Percentiles rank a stretch among this genome's conserved stretches.
Evolutionary conservation across 2,113 vertebrate genomes (phyloP).

Genomic region (Alexandromys fortis): DNA sequence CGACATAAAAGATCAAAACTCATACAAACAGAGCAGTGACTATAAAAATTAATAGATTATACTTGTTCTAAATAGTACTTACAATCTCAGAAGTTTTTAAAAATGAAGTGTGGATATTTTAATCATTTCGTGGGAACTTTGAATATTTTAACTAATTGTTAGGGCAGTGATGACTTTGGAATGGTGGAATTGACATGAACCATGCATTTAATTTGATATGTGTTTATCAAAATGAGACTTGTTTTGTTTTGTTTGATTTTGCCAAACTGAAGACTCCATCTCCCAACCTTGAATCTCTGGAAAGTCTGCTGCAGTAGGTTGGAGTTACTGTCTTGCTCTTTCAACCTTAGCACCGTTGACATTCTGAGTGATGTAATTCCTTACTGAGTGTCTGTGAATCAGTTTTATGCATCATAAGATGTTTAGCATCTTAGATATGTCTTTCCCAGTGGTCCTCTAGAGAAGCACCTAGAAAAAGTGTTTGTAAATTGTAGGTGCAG

Average conservation of each 20-base stretch:
- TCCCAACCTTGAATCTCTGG: slow-evolving; percentile 63
- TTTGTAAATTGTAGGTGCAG: neutral
- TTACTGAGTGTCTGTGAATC: neutral
- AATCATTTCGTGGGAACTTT: slow-evolving; percentile 68
- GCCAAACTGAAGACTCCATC: slow-evolving; percentile 67
- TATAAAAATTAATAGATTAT: slow-evolving; percentile 31
- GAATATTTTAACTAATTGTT: slow-evolving; percentile 71
- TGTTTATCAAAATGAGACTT: slow-evolving; percentile 75
- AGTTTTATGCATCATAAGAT: neutral
- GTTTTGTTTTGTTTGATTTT: slow-evolving; percentile 67
- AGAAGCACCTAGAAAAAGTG: neutral
- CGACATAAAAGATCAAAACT: slow-evolving; percentile 20
- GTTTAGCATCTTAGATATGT: neutral
- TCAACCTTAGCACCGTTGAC: neutral
- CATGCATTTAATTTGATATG: slow-evolving; percentile 76
- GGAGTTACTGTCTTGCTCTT: slow-evolving; percentile 26
- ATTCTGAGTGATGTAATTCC: neutral
- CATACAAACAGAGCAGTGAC: slow-evolving; percentile 62
- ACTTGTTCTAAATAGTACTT: slow-evolving; percentile 66
- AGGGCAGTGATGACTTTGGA: slow-evolving; percentile 75
- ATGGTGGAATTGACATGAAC: slow-evolving; percentile 75
- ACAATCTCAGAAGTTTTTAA: slow-evolving; percentile 72
- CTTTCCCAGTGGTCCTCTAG: neutral
- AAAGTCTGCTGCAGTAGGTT: slow-evolving; percentile 68
- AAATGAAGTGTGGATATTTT: slow-evolving; percentile 60